A percentile compares a stretch with the other conserved stretches of the same genome.
phyloP scores from a whole-genome alignment of 53 echinoderm and acorn worm species.

The Luidia sarsii region DNA sequence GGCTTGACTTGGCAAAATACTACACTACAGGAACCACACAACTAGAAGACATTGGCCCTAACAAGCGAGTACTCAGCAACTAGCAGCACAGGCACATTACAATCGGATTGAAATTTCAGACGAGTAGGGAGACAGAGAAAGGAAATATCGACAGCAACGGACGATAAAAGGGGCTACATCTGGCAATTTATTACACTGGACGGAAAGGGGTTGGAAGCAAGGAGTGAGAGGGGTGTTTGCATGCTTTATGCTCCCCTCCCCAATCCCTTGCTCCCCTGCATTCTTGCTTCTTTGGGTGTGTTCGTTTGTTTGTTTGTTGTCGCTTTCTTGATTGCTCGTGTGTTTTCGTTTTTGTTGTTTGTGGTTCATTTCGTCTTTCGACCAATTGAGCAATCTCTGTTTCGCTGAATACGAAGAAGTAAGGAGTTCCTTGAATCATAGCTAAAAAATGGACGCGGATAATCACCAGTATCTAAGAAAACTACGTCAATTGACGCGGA shows the following conservation, averaged over 20 bases:
- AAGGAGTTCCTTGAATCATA: no score
- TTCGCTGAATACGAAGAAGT: neutral
- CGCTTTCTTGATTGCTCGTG: no score
- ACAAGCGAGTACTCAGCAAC: constrained; percentile 4
- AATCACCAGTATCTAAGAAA: constrained; percentile 14
- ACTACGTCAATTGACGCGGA: constrained; percentile 1
- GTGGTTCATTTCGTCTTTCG: neutral
- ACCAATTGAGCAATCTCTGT: neutral
- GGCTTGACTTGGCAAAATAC: neutral
- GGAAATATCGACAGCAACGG: neutral
- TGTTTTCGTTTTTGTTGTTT: no score
- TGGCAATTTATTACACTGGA: neutral
- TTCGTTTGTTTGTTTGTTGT: no score
- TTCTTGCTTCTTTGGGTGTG: no score
- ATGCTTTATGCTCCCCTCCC: no score
- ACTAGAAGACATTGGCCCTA: neutral
- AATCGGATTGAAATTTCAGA: constrained; percentile 29
- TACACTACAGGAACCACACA: neutral
- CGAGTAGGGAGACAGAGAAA: neutral
- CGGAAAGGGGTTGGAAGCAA: no score
- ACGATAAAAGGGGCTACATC: neutral
- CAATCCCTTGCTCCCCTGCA: no score
- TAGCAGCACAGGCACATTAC: constrained; percentile 1
- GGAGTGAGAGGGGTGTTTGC: no score
- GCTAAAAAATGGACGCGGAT: neutral